Base-by-base conservation (phyloP, 2,797 vertebrate genomes). In the Malacoraja senta region DNA sequence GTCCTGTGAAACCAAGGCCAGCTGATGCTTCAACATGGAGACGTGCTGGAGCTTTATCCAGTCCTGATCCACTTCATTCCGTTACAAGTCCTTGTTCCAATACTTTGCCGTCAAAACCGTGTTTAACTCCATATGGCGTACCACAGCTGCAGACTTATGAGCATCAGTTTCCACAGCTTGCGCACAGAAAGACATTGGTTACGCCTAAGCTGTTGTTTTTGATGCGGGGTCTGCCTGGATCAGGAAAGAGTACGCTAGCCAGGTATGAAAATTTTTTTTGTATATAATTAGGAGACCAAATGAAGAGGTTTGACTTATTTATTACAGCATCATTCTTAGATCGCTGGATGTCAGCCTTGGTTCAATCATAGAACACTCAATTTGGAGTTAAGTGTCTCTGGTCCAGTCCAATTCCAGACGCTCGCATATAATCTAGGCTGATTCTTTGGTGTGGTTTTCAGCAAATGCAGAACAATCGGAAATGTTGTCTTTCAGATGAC, bases 221-320 rank as follows among this genome's bases (percentile, higher is more conserved):
- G 95, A 97, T 99, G 93, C 98, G 99, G 95, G 99, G 99, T 6
- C 97, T 98, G 94, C 98, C 99, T 0, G 99, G 99, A 95, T 99
- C 98, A 94, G 99, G 99, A 94, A 99, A 99, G 96, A 97, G 98
- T 17, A 98, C 98, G 93, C 94, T 99, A 95, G 98, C 98, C 95
- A 98, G 97, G 99, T 99, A 97, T 63, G 83, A 91, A 90, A 86
- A n/a, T n/a, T 86, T 13, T 63, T 74, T 68, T 63, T 91, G 10
- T 79, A 24, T 4, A 0, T 63, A 26, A 35, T 44, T 68, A 88
- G 9, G 26, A 84, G n/a, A 65, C 17, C 32, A 65, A 4, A 65
- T 68, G 26, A 29, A 8, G 35, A 8, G 9, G 38, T 1, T 4
- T 15, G 80, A 93, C 53, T 35, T 13, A 15, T 44, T 71, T 76